These are phyloP conservation scores for Molossus alvarezi DNA, from an alignment of 2,797 vertebrate genomes.

Conservation along the genomic window DNA sequence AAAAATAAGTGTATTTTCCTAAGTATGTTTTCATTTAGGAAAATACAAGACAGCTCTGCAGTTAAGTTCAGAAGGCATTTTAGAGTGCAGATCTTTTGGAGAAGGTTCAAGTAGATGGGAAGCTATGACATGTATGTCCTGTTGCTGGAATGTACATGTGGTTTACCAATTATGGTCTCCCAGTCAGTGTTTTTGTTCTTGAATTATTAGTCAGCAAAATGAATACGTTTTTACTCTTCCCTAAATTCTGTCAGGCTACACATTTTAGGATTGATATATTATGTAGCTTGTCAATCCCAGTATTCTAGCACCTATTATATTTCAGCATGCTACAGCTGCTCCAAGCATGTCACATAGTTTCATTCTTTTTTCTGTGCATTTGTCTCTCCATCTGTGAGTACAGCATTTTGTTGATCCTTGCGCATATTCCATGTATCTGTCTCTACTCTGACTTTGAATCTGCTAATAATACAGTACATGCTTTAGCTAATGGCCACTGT, in stretches of 20 bases:
- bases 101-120: conserved; percentile 47
- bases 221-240: conserved; percentile 69
- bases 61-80: conserved; percentile 63
- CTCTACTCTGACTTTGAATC: conserved; percentile 78
- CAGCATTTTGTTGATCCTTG: conserved; percentile 83
- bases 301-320: conserved; percentile 68
- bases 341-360: conserved; percentile 70
- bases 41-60: conserved; percentile 41
- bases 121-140: conserved; percentile 47
- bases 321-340: conserved; percentile 67
- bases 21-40: conserved; percentile 62
- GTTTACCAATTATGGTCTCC: conserved; percentile 67
- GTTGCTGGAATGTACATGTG: conserved; percentile 68
- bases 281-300: conserved; percentile 75
- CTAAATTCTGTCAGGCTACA: conserved; percentile 79
- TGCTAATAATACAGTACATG: conserved; percentile 72
- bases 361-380: conserved; percentile 71
- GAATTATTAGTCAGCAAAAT: conserved; percentile 78
- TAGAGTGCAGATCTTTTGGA: conserved; percentile 62
- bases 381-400: conserved; percentile 84
- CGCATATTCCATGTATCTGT: conserved; percentile 79
- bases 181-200: conserved; percentile 73
- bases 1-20: conserved; percentile 64
- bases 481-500: conserved; percentile 66
- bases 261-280: conserved; percentile 81